Conservation (phyloP, 2,797 vertebrate species). For the Lithobates pipiens region DNA sequence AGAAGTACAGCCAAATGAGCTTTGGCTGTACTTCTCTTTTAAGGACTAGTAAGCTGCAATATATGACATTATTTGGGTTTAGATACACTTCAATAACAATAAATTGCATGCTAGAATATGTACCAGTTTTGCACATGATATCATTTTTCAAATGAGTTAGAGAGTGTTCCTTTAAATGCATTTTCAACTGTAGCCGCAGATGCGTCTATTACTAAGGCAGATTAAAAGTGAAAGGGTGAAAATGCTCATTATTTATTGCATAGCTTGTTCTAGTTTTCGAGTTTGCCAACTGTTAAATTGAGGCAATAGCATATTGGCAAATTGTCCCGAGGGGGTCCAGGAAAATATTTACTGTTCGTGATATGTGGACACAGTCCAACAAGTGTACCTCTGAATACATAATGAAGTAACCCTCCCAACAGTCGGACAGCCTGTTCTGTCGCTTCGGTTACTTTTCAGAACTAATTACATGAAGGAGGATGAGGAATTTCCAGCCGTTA, state of each 20-base stretch:
- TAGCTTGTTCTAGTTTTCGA: background rate
- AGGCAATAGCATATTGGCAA: conserved; percentile 59
- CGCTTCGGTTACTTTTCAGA: background rate
- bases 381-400: conserved; percentile 27
- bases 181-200: no score
- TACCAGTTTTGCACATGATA: background rate
- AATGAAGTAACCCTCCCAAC: conserved; percentile 9
- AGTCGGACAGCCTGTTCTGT: conserved; percentile 1
- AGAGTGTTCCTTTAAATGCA: background rate
- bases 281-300: conserved; percentile 1
- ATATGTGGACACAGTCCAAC: conserved; percentile 22
- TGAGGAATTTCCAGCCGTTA: background rate
- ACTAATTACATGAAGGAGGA: conserved; percentile 10
- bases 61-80: no score
- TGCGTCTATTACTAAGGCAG: background rate
- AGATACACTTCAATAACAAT: no score
- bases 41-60: no score
- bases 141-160: background rate
- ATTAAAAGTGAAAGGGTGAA: background rate
- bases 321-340: conserved; percentile 34
- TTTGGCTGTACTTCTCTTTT: no score
- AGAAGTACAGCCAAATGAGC: no score
- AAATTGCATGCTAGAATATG: no score
- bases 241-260: background rate
- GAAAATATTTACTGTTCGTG: conserved; percentile 35